Conservation (phyloP, 1,140 invertebrate genomes). For the Tachypleus tridentatus region DNA sequence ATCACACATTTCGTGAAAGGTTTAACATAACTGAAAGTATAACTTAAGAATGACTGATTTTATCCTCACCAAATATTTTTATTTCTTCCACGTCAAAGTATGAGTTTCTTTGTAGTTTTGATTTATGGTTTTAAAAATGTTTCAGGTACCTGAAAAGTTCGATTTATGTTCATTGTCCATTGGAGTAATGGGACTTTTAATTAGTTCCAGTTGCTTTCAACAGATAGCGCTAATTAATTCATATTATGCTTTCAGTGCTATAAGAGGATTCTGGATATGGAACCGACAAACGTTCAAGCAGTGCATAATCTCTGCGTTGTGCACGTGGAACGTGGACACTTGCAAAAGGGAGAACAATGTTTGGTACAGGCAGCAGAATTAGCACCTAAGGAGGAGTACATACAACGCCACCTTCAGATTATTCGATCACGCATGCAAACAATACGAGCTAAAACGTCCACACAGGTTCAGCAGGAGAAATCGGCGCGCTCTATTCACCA, state of each 20-base stretch:
- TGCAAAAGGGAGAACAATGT: slow-evolving; percentile 69
- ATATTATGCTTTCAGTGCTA: slow-evolving; percentile 57
- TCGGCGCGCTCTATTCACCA: too few relatives aligned
- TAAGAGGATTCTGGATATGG: slow-evolving; percentile 66
- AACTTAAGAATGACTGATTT: too few relatives aligned
- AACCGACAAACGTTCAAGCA: slow-evolving; percentile 85
- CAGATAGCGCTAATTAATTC: not conserved
- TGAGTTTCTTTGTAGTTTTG: too few relatives aligned
- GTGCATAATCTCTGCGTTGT: slow-evolving; percentile 93
- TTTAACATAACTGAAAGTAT: too few relatives aligned
- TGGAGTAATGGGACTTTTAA: not conserved
- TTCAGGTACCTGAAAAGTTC: too few relatives aligned
- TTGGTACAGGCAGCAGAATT: slow-evolving; percentile 60
- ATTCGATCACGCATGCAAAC: slow-evolving; percentile 50
- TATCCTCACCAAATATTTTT: too few relatives aligned
- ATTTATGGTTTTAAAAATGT: too few relatives aligned
- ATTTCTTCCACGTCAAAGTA: too few relatives aligned
- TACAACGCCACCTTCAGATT: slow-evolving; percentile 71
- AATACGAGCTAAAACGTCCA: not conserved
- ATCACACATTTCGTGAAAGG: too few relatives aligned
- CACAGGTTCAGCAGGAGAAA: too few relatives aligned
- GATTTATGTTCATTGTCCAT: not conserved
- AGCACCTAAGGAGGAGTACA: slow-evolving; percentile 80
- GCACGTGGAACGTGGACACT: slow-evolving; percentile 75
- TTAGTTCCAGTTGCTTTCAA: too few relatives aligned